Base-by-base conservation (phyloP, 2,888 invertebrate species). In the Ditylenchus weischeri region DNA sequence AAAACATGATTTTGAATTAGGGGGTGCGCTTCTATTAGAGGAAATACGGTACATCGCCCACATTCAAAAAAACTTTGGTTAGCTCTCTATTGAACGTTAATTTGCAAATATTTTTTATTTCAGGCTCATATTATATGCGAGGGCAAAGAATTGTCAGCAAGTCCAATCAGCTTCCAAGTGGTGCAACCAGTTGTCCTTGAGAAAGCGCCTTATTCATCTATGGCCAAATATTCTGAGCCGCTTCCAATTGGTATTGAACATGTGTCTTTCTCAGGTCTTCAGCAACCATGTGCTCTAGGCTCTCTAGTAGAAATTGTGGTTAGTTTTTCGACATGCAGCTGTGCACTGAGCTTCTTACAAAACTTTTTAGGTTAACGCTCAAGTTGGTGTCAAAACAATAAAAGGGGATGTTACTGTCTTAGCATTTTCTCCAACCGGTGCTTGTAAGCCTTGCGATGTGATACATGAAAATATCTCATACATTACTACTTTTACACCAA, bases 401-500 rank as follows among this genome's bases (percentile, higher is more conserved):
- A 36, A 19, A n/a, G 72, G 64, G 21, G 64, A 66, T n/a, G 66
- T 73, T 29, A 35, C 19, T 13, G 69, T 73, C 6, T 69, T 69
- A 38, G 66, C 75, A 36, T 61, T 74, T 29, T 74, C 76, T 13
- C 74, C 74, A 7, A 64, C 48, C 13, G 71, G 74, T 4, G 49
- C 43, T 8, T 48, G 57, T 18, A 50, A 60, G 13, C 62, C 57
- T 13, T 77, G 74, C 51, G 68, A 77, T n/a, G 67, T 67, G 19
- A 38, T 51, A 13, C 67, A 69, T 65, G 57, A 85, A 38, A 90
- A 90, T 58, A 92, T 91, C 66, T 91, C 91, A 64, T 93, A 93
- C 83, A 91, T 91, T 76, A 93, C 95, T 74, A 93, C 92, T 79
- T 96, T 96, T 85, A 92, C 93, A 83, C 96, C 96, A 0, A 91